Conservation (phyloP, 1,140 invertebrate species). For the Conus betulinus region DNA sequence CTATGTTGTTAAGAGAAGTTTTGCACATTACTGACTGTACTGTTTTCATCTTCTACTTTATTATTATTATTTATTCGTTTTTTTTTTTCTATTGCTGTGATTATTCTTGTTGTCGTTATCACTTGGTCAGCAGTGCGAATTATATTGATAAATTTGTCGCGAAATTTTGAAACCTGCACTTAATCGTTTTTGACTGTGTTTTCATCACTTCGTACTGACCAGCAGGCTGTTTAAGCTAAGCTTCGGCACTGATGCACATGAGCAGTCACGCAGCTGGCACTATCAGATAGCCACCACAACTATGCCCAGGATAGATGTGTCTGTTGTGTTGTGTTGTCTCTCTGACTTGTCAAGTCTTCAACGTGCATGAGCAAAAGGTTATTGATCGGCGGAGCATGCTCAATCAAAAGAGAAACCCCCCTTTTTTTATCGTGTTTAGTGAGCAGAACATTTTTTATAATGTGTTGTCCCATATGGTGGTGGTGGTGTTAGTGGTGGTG, state of each 20-base stretch:
- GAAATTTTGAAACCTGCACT: too few species aligned
- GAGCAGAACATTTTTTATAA: too few species aligned
- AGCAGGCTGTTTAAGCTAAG: too few species aligned
- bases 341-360: neutral
- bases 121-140: too few species aligned
- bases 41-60: too few species aligned
- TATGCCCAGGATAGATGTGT: neutral
- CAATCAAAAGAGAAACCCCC: constrained; percentile 6
- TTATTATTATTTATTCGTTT: too few species aligned
- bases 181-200: too few species aligned
- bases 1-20: neutral
- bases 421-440: neutral
- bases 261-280: neutral
- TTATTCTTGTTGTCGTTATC: too few species aligned
- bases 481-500: neutral
- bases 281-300: neutral
- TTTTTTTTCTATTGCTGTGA: too few species aligned
- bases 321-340: neutral
- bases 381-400: constrained; percentile 36
- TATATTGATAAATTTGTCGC: too few species aligned
- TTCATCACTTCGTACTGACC: too few species aligned
- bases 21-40: neutral
- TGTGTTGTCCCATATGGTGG: neutral
- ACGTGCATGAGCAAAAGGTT: neutral
- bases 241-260: neutral